phyloP scores from a whole-genome alignment of 2,888 invertebrate species.

The Strigamia transsilvanica region DNA sequence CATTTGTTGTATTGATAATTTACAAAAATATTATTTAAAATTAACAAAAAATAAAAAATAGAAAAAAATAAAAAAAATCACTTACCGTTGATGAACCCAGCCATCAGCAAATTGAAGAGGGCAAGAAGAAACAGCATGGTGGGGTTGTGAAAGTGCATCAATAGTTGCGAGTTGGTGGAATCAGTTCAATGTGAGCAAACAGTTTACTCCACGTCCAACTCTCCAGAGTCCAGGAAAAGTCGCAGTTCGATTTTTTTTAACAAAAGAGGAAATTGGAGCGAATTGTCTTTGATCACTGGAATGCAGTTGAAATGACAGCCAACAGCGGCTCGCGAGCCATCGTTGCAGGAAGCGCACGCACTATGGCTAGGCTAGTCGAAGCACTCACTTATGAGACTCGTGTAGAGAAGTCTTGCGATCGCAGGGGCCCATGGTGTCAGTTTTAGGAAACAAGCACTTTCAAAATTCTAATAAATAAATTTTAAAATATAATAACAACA shows the following conservation, averaged over 20 bases:
- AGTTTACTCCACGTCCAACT: slow-evolving; percentile 31
- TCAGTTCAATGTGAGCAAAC: slow-evolving; percentile 43
- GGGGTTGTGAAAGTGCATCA: slow-evolving; percentile 10
- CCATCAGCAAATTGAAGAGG: neutral
- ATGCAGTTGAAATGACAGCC: slow-evolving; percentile 32
- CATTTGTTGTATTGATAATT: neutral
- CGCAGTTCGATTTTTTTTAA: slow-evolving; percentile 11
- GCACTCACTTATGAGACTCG: slow-evolving; percentile 40
- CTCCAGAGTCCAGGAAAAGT: slow-evolving; percentile 15
- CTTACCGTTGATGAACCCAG: slow-evolving; percentile 39
- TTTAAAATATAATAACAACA: neutral
- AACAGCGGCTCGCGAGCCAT: slow-evolving; percentile 41
- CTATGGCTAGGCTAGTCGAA: slow-evolving; percentile 37
- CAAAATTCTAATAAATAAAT: neutral
- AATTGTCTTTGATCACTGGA: slow-evolving; percentile 37
- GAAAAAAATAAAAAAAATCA: neutral
- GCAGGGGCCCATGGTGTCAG: neutral
- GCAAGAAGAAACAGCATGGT: slow-evolving; percentile 34
- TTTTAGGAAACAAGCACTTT: neutral
- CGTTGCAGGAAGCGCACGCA: slow-evolving; percentile 46
- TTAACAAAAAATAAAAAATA: neutral
- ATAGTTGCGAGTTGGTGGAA: slow-evolving; percentile 2
- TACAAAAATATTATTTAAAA: neutral
- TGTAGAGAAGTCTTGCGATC: neutral
- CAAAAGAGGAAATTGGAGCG: neutral